Evolutionary conservation across 2,888 invertebrate genomes (phyloP).

Genomic region (Hedya salicella): DNA sequence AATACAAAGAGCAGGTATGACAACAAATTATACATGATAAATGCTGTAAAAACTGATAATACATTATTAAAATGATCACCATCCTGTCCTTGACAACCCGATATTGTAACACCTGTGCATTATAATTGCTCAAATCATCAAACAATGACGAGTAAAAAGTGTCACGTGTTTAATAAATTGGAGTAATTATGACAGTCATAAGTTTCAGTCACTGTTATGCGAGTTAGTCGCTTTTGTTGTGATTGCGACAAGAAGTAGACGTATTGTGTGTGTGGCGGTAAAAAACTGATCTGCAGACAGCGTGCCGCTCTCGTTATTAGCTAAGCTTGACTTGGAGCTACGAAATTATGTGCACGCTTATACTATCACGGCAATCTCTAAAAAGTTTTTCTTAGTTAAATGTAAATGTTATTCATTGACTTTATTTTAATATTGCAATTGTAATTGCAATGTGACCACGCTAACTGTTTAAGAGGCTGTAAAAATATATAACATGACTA

Average conservation of each 20-base stretch:
- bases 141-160: slow-evolving; percentile 40
- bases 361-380: not conserved
- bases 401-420: too few relatives aligned
- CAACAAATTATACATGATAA: slow-evolving; percentile 7
- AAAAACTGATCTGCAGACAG: slow-evolving; percentile 71
- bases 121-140: slow-evolving; percentile 37
- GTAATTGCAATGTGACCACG: too few relatives aligned
- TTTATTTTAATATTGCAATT: too few relatives aligned
- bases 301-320: slow-evolving; percentile 72
- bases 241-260: slow-evolving; percentile 23
- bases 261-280: slow-evolving; percentile 46
- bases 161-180: slow-evolving; percentile 37
- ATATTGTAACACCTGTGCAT: slow-evolving; percentile 35
- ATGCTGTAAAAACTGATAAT: slow-evolving; percentile 20
- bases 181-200: slow-evolving; percentile 22
- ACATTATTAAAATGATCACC: slow-evolving; percentile 23
- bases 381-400: too few relatives aligned
- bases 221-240: slow-evolving; percentile 47
- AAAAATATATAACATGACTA: too few relatives aligned
- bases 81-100: slow-evolving; percentile 20
- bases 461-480: too few relatives aligned
- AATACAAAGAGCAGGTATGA: slow-evolving; percentile 14
- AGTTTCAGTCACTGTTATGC: slow-evolving; percentile 15
- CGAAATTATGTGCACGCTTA: slow-evolving; percentile 49
- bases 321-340: slow-evolving; percentile 62